These are phyloP conservation scores for Frankliniella fusca DNA, from an alignment of 2,888 invertebrate genomes.

Conservation along the genomic window DNA sequence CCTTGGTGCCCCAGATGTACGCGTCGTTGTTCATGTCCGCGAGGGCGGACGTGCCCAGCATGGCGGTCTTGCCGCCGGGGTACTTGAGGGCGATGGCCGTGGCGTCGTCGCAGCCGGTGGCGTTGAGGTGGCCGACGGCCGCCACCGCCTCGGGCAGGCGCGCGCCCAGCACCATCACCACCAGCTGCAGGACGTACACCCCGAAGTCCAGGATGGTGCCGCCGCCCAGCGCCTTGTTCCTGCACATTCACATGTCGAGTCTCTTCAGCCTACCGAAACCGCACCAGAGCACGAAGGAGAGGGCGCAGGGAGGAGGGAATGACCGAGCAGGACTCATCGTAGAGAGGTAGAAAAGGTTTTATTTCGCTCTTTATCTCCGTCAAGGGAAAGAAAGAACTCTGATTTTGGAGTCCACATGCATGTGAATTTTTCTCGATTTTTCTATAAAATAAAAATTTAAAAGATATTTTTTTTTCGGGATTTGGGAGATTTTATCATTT, in stretches of 20 bases:
- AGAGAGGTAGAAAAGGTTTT: too few relatives aligned
- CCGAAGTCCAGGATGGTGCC: conserved; percentile 19
- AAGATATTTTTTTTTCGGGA: too few relatives aligned
- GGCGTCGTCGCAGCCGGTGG: conserved; percentile 16
- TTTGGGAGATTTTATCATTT: too few relatives aligned
- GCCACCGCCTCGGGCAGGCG: background rate
- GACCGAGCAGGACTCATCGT: too few relatives aligned
- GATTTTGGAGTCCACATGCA: too few relatives aligned
- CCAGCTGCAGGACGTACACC: conserved; percentile 19
- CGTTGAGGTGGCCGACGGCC: conserved; percentile 12
- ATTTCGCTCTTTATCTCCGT: too few relatives aligned
- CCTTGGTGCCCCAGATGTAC: conserved; percentile 70
- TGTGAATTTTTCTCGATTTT: too few relatives aligned
- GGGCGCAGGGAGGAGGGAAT: too few relatives aligned
- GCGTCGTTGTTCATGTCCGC: conserved; percentile 49
- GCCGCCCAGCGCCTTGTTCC: background rate
- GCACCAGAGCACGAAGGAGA: background rate
- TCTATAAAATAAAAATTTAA: too few relatives aligned
- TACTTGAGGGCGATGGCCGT: conserved; percentile 7
- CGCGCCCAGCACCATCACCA: background rate
- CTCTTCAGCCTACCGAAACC: background rate
- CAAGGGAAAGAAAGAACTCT: too few relatives aligned
- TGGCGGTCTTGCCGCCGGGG: background rate
- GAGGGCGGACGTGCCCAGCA: conserved; percentile 9
- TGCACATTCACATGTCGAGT: background rate